These are phyloP conservation scores for Calvadosia cruxmelitensis DNA, from an alignment of 30 jellyfish, hydroid and myxozoan genomes.

Conservation along the genomic window DNA sequence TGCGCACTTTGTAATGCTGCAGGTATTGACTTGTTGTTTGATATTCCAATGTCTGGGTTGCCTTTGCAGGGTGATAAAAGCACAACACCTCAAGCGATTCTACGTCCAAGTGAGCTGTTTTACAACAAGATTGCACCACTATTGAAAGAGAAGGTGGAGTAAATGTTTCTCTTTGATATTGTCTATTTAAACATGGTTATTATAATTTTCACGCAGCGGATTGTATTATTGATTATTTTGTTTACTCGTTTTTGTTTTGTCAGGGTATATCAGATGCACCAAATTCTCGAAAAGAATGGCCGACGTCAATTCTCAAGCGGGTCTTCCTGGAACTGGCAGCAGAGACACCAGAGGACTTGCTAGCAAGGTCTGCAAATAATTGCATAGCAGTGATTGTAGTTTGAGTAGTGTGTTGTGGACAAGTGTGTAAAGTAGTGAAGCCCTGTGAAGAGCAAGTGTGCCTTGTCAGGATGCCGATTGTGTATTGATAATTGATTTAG, in stretches of 20 bases:
- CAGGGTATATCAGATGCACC: slow-evolving; percentile 69
- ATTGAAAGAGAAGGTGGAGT: slow-evolving; percentile 73
- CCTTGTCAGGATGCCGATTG: no score
- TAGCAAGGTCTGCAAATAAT: slow-evolving; percentile 67
- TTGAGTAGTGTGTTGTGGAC: no score
- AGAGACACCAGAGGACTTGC: slow-evolving; percentile 87
- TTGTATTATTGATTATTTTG: no score
- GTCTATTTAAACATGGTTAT: no score
- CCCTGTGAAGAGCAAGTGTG: no score
- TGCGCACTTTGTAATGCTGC: no score
- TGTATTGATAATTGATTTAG: no score
- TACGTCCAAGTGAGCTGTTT: slow-evolving; percentile 90
- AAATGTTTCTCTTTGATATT: no score
- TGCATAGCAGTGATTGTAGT: no score
- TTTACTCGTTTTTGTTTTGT: no score
- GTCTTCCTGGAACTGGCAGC: slow-evolving; percentile 44
- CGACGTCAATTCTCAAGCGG: slow-evolving; percentile 51
- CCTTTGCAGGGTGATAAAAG: slow-evolving; percentile 51
- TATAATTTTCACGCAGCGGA: no score
- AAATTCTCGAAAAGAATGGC: slow-evolving; percentile 83
- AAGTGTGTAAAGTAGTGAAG: no score
- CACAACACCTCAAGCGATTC: slow-evolving; percentile 32
- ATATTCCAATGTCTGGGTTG: neutral
- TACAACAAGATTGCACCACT: slow-evolving; percentile 73
- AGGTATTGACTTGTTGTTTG: slow-evolving; percentile 1